These are phyloP conservation scores for Orthosia gracilis DNA, from an alignment of 2,888 invertebrate genomes.

Conservation along the genomic window DNA sequence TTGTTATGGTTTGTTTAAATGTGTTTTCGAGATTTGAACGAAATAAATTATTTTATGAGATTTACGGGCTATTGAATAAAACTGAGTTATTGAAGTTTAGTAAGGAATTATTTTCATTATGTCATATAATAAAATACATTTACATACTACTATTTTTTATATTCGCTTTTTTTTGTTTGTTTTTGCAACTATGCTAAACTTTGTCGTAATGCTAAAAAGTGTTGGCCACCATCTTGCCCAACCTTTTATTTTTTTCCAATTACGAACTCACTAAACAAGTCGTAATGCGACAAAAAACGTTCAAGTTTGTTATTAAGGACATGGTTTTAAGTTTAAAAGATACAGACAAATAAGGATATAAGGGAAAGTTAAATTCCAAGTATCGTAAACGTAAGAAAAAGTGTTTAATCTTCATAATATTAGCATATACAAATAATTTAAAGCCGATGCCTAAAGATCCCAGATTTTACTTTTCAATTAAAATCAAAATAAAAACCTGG, in stretches of 20 bases:
- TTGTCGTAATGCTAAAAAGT: not conserved
- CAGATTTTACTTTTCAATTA: too few species aligned
- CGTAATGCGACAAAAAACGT: not conserved
- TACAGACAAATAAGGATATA: conserved; percentile 21
- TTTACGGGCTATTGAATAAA: not conserved
- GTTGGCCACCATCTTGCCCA: not conserved
- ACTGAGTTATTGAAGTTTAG: not conserved
- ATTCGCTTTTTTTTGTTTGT: too few species aligned
- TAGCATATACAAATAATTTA: conserved; percentile 17
- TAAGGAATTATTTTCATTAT: not conserved
- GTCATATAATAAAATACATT: too few species aligned
- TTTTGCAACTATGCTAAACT: too few species aligned
- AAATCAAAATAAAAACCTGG: too few species aligned
- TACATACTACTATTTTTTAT: too few species aligned
- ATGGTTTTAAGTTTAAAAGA: conserved; percentile 35
- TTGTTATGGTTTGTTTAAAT: conserved; percentile 36
- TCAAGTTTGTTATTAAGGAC: conserved; percentile 25
- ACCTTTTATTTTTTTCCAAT: not conserved
- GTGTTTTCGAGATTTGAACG: conserved; percentile 10
- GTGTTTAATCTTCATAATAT: not conserved
- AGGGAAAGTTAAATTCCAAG: conserved; percentile 10
- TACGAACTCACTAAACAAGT: not conserved
- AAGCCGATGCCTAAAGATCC: too few species aligned
- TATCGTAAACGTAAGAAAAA: conserved; percentile 1
- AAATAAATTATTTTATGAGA: not conserved